Conservation (phyloP, 1,140 invertebrate species). For the Aphidius gifuensis region DNA sequence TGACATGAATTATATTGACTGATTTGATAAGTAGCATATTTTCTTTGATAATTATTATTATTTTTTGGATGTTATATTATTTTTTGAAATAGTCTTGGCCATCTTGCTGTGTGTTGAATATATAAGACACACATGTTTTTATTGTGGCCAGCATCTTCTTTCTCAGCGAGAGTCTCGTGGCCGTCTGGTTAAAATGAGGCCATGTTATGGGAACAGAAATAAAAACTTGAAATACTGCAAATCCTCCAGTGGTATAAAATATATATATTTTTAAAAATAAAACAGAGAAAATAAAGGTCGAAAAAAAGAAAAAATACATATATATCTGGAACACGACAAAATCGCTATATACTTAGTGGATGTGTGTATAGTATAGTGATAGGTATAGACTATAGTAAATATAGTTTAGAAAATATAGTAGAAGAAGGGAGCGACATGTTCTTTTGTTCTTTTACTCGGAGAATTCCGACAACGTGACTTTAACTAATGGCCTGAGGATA, state of each 20-base stretch:
- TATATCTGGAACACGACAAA: slow-evolving; percentile 17
- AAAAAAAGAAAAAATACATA: background rate
- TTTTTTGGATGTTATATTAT: too few relatives aligned
- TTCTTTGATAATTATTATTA: too few relatives aligned
- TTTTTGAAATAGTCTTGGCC: too few relatives aligned
- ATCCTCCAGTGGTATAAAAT: slow-evolving; percentile 29
- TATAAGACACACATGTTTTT: slow-evolving; percentile 6
- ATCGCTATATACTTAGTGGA: background rate
- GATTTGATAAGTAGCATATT: too few relatives aligned
- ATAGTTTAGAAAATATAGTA: background rate
- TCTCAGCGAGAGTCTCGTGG: slow-evolving; percentile 23
- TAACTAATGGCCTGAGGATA: slow-evolving; percentile 12
- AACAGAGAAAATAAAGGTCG: slow-evolving; percentile 1
- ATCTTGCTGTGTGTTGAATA: too few relatives aligned
- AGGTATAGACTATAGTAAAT: too few relatives aligned
- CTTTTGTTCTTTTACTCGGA: slow-evolving; percentile 9
- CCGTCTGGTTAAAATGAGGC: slow-evolving; percentile 20
- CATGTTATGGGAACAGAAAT: background rate
- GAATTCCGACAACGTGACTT: slow-evolving; percentile 15
- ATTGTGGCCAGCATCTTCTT: background rate
- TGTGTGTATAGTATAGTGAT: too few relatives aligned
- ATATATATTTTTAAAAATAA: slow-evolving; percentile 25
- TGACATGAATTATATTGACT: too few relatives aligned
- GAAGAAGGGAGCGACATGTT: slow-evolving; percentile 17
- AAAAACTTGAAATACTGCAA: slow-evolving; percentile 22